These are phyloP conservation scores for Pleuronectes platessa DNA, from an alignment of 2,113 vertebrate species.

Conservation along the genomic window DNA sequence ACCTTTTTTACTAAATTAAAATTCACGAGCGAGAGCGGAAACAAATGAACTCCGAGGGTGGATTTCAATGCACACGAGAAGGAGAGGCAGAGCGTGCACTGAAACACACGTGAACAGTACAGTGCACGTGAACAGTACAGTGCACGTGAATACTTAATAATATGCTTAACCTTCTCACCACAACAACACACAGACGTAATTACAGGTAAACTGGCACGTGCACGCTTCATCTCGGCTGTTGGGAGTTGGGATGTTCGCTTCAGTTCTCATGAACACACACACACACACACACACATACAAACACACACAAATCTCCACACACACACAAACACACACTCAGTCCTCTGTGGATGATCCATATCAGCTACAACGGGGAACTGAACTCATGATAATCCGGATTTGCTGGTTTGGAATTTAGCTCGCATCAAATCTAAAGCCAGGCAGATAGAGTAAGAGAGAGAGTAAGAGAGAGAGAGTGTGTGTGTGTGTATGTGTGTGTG, in stretches of 20 bases:
- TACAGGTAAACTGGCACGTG: background rate
- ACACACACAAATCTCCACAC: constrained; percentile 2
- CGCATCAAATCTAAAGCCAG: constrained; percentile 59
- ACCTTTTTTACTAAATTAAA: constrained; percentile 54
- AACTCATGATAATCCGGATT: constrained; percentile 74
- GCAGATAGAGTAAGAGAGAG: constrained; percentile 6
- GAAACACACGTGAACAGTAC: background rate
- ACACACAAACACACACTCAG: background rate
- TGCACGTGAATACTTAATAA: background rate
- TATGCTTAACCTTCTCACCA: background rate
- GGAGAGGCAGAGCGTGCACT: background rate
- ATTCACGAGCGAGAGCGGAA: constrained; percentile 40
- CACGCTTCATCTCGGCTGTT: background rate
- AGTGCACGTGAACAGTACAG: background rate
- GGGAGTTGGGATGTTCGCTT: background rate
- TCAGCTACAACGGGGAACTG: constrained; percentile 50
- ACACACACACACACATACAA: background rate
- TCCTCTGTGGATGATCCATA: constrained; percentile 46
- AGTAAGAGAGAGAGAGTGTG: constrained; percentile 1
- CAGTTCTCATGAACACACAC: background rate
- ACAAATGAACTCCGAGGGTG: background rate
- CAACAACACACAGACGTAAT: background rate
- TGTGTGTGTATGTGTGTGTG: constrained; percentile 39
- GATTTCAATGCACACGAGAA: constrained; percentile 9
- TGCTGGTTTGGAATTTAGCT: constrained; percentile 60